Conservation (phyloP, 2,888 invertebrate genomes). For the Drosophila affinis region DNA sequence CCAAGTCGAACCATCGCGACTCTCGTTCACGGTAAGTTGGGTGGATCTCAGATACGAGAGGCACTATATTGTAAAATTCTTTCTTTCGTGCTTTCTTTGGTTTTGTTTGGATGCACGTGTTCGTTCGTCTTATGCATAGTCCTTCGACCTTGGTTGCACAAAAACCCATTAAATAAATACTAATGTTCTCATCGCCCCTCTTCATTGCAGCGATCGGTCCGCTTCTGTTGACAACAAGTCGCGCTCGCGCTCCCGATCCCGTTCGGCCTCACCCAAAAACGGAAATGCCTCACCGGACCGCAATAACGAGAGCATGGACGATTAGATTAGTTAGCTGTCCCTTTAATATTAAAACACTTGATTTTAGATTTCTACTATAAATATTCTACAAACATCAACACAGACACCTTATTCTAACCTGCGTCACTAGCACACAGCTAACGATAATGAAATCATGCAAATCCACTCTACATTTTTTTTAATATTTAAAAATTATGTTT, state of each 20-base stretch:
- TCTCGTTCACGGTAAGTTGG: conserved; percentile 85
- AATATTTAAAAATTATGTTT: conserved; percentile 65
- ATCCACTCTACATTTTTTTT: conserved; percentile 61
- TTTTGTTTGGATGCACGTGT: conserved; percentile 68
- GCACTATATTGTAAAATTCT: conserved; percentile 54
- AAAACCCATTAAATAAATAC: conserved; percentile 29
- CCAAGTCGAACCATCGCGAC: conserved; percentile 84
- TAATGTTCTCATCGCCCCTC: conserved; percentile 40
- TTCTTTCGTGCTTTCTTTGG: conserved; percentile 74
- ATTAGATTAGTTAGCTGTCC: conserved; percentile 81
- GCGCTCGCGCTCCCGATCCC: conserved; percentile 85
- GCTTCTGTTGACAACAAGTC: conserved; percentile 88
- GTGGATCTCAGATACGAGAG: neutral
- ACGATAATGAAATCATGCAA: conserved; percentile 32
- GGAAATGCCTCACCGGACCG: conserved; percentile 85
- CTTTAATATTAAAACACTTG: conserved; percentile 69
- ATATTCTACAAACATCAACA: conserved; percentile 59
- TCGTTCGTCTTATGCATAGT: conserved; percentile 48
- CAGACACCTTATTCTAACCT: conserved; percentile 36
- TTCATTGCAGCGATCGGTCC: conserved; percentile 87
- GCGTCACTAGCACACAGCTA: conserved; percentile 30
- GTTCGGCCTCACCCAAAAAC: conserved; percentile 85
- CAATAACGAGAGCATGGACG: conserved; percentile 84
- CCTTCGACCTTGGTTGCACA: conserved; percentile 43
- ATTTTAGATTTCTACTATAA: conserved; percentile 69